These are phyloP conservation scores for Acholoe squamosa DNA, from an alignment of 2,888 invertebrate species.

Conservation along the genomic window DNA sequence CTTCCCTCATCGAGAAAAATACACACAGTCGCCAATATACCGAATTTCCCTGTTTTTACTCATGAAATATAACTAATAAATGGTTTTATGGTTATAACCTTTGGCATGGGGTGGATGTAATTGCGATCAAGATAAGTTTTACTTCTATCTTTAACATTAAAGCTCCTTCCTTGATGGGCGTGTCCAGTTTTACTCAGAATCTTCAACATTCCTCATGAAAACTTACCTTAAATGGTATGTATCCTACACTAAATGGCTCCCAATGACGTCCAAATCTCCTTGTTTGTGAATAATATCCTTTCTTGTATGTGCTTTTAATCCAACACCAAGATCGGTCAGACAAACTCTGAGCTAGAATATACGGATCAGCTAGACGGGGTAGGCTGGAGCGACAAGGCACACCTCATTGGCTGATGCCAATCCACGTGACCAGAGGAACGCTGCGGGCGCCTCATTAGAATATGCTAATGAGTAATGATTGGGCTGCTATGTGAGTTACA, in stretches of 20 bases:
- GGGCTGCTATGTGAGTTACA: not conserved
- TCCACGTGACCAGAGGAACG: slow-evolving; percentile 31
- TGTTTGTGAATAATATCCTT: not conserved
- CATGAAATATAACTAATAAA: not conserved
- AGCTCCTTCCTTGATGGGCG: not conserved
- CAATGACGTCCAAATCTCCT: not conserved
- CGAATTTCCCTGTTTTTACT: not conserved
- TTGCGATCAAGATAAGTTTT: not conserved
- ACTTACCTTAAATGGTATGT: not conserved
- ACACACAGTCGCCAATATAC: not conserved
- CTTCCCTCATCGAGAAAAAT: not conserved
- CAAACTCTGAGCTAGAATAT: slow-evolving; percentile 29
- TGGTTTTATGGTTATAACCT: not conserved
- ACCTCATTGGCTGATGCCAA: slow-evolving; percentile 9
- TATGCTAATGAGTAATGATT: slow-evolving; percentile 29
- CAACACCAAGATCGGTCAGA: not conserved
- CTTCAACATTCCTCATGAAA: not conserved
- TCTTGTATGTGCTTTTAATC: not conserved
- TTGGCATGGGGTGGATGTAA: not conserved
- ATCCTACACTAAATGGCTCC: not conserved
- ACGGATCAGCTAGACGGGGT: not conserved
- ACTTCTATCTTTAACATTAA: not conserved
- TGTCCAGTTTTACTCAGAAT: not conserved
- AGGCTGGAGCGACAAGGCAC: slow-evolving; percentile 3
- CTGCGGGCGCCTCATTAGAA: not conserved